phyloP scores from a whole-genome alignment of 2,797 vertebrate genomes.

The Vipera ursinii region DNA sequence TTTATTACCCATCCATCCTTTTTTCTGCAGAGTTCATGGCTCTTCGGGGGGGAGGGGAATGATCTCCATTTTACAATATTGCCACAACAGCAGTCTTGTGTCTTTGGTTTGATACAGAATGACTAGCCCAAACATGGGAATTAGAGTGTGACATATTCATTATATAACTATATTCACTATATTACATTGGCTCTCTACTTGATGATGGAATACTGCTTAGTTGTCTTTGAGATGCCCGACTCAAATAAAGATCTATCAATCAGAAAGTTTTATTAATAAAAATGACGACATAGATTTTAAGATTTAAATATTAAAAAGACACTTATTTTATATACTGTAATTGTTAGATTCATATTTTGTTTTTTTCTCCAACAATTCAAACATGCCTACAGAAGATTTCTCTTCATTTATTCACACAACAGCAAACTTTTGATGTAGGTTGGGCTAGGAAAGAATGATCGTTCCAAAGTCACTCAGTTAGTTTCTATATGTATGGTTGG shows the following conservation, averaged over 20 bases:
- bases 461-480: background rate
- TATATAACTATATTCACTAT: background rate
- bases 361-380: background rate
- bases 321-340: background rate
- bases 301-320: slow-evolving; percentile 21
- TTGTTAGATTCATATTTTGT: background rate
- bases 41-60: rapidly evolving
- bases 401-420: background rate
- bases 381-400: background rate
- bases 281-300: background rate
- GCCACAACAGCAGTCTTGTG: background rate
- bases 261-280: slow-evolving; percentile 22
- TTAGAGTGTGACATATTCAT: background rate
- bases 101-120: background rate
- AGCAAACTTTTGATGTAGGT: background rate
- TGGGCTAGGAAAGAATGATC: background rate
- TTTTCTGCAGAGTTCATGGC: background rate
- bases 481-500: background rate
- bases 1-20: background rate
- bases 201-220: slow-evolving; percentile 3
- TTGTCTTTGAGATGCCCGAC: background rate
- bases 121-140: background rate
- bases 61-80: background rate
- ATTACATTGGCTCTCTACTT: background rate
- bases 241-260: slow-evolving; percentile 16